Percentiles rank a stretch among this genome's conserved stretches.
These are phyloP conservation scores for Lepilemur ruficaudatus DNA, from an alignment of 2,797 vertebrate species.

Conservation along the genomic window DNA sequence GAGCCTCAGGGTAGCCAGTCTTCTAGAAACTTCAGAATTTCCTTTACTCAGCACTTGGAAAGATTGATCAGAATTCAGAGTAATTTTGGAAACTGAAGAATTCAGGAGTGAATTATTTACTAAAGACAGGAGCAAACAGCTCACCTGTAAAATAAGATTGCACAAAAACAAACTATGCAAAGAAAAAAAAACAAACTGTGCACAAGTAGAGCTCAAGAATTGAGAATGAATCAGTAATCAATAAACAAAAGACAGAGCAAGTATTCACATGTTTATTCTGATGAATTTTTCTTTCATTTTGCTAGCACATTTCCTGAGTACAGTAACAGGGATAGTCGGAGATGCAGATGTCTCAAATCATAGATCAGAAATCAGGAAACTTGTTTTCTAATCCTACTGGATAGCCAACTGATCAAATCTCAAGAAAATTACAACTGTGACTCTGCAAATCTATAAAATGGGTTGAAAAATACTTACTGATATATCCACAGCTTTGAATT, in stretches of 20 bases:
- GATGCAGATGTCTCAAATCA: neutral
- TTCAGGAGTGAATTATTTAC: neutral
- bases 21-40: neutral
- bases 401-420: neutral
- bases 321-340: neutral
- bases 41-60: neutral
- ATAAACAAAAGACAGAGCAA: neutral
- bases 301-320: neutral
- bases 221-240: neutral
- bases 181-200: too few relatives aligned
- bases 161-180: neutral
- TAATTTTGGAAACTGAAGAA: neutral
- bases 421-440: neutral
- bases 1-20: neutral
- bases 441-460: neutral
- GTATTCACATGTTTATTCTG: neutral
- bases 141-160: neutral
- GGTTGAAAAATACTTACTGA: neutral
- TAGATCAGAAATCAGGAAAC: neutral
- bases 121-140: neutral
- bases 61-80: neutral
- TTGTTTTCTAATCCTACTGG: neutral
- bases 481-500: neutral
- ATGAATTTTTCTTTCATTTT: neutral
- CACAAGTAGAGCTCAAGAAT: neutral